Conservation (phyloP, 2,797 vertebrate species). For the Gymnopithys bicolor region DNA sequence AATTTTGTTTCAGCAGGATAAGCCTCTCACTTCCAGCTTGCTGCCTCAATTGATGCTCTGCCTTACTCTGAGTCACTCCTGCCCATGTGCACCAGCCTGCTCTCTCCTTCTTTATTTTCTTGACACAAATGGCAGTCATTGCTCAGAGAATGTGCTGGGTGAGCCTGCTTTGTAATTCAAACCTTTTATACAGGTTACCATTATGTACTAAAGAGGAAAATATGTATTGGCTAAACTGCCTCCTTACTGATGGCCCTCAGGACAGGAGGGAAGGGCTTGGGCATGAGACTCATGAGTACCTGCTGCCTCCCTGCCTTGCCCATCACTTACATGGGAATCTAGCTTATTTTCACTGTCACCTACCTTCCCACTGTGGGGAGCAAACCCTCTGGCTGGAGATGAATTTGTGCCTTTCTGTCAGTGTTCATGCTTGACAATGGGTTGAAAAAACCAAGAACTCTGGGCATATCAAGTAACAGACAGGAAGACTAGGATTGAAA, state of each 20-base stretch:
- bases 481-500: not conserved
- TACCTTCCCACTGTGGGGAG: not conserved
- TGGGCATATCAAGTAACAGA: not conserved
- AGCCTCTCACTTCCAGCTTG: conserved; percentile 36
- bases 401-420: not conserved
- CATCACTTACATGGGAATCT: conserved; percentile 5
- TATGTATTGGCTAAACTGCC: conserved; percentile 74
- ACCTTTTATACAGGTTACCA: conserved; percentile 80
- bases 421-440: not conserved
- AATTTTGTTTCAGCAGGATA: conserved; percentile 48
- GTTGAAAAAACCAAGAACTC: not conserved
- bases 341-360: not conserved
- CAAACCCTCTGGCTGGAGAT: not conserved
- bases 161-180: conserved; percentile 82
- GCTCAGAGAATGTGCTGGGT: conserved; percentile 74
- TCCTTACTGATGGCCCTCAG: conserved; percentile 48
- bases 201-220: conserved; percentile 78
- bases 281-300: not conserved
- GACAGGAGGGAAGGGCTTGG: conserved; percentile 1
- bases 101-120: conserved; percentile 78
- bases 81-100: not conserved
- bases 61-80: conserved; percentile 1
- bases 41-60: not conserved
- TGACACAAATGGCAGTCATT: conserved; percentile 81
- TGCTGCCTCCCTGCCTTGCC: not conserved